These are phyloP conservation scores for Chouioia cunea DNA, from an alignment of 2,888 invertebrate species.

Conservation along the genomic window DNA sequence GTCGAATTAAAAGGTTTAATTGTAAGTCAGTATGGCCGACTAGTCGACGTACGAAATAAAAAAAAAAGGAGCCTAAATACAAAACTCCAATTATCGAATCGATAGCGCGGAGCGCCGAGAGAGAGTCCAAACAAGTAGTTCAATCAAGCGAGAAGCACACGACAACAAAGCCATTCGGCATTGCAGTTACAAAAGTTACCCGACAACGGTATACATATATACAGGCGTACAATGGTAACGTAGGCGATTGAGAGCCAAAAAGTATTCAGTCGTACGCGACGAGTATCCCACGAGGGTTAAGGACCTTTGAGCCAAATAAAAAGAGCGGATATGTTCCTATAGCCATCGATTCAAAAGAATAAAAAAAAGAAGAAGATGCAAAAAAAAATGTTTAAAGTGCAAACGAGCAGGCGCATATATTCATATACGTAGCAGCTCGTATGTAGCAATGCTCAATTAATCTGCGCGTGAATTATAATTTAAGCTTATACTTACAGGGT, in stretches of 20 bases:
- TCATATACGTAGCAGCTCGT: slow-evolving; percentile 3
- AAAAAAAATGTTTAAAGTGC: slow-evolving; percentile 15
- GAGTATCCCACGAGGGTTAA: slow-evolving; percentile 27
- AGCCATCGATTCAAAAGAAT: too few relatives aligned
- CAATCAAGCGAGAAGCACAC: slow-evolving; percentile 4
- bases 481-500: slow-evolving; percentile 16
- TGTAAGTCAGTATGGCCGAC: too few relatives aligned
- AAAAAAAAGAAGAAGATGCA: too few relatives aligned
- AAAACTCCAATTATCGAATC: too few relatives aligned
- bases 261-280: slow-evolving; percentile 9
- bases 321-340: slow-evolving; percentile 4
- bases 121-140: not conserved
- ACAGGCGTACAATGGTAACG: not conserved
- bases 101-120: too few relatives aligned
- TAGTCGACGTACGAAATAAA: too few relatives aligned
- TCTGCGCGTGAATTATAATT: slow-evolving; percentile 42
- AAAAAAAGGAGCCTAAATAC: too few relatives aligned
- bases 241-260: slow-evolving; percentile 7
- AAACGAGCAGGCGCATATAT: slow-evolving; percentile 1
- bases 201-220: too few relatives aligned
- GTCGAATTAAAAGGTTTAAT: too few relatives aligned
- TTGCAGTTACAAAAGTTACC: too few relatives aligned
- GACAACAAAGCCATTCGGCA: not conserved
- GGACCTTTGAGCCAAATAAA: not conserved
- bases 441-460: slow-evolving; percentile 28